Percentiles rank a stretch among this genome's conserved stretches.
Evolutionary conservation across 1,140 invertebrate genomes (phyloP).

Genomic region (Eriosoma lanigerum): DNA sequence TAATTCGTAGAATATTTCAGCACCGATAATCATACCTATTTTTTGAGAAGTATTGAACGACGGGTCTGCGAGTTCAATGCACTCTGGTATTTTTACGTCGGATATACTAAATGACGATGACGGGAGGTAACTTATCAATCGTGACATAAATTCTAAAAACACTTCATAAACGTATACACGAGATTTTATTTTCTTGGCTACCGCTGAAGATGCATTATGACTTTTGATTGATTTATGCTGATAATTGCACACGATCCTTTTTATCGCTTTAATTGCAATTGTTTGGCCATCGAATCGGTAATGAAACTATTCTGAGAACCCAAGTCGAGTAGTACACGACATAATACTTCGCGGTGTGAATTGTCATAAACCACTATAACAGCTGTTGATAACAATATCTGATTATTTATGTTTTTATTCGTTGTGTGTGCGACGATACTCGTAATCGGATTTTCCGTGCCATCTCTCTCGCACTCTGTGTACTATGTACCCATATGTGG

Average conservation of each 20-base stretch:
- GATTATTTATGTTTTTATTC: neutral
- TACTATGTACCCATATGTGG: neutral
- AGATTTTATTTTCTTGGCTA: neutral
- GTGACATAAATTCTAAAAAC: neutral
- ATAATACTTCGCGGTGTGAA: neutral
- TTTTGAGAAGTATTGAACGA: neutral
- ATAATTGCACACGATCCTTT: neutral
- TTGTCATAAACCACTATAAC: neutral
- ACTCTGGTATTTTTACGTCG: neutral
- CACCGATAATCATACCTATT: neutral
- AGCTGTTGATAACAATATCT: neutral
- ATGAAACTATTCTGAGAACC: neutral
- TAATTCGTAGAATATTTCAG: neutral
- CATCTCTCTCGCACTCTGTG: no score
- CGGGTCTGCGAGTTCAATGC: neutral
- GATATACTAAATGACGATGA: neutral
- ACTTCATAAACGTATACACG: neutral
- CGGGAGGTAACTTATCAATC: neutral
- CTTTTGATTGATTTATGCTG: neutral
- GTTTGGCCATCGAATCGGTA: neutral
- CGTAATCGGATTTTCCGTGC: neutral
- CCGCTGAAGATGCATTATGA: neutral
- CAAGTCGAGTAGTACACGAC: neutral
- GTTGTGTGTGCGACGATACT: neutral
- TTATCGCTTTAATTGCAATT: neutral